Evolutionary conservation across 2,797 vertebrate genomes (phyloP).

Genomic region (Labeo calbasu): DNA sequence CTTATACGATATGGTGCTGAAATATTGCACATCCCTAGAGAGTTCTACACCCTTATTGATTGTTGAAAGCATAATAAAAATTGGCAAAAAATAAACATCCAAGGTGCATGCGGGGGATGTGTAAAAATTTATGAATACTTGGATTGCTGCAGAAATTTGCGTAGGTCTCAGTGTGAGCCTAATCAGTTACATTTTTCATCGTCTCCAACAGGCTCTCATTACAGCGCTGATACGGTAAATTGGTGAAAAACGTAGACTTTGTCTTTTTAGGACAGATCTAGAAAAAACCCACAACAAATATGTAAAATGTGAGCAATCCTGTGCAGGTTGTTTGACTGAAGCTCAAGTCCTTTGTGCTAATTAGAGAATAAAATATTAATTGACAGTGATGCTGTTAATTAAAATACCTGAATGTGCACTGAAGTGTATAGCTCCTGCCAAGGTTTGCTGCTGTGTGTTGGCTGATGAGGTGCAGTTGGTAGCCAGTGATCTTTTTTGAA

Average conservation of each 20-base stretch:
- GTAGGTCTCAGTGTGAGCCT: not conserved
- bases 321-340: conserved; percentile 28
- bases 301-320: conserved; percentile 8
- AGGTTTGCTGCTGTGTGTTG: conserved; percentile 9
- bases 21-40: not conserved
- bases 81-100: not conserved
- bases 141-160: not conserved
- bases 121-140: not conserved
- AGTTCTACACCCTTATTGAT: not conserved
- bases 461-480: conserved; percentile 31
- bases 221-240: not conserved
- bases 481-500: conserved; percentile 47
- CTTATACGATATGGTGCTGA: not conserved
- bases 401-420: conserved; percentile 22
- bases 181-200: conserved; percentile 18
- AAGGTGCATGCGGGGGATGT: not conserved
- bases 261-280: not conserved
- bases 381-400: conserved; percentile 22
- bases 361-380: conserved; percentile 29
- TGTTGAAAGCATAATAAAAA: conserved; percentile 8
- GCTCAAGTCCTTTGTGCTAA: conserved; percentile 31
- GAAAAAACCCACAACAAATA: not conserved
- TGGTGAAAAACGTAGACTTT: not conserved
- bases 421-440: conserved; percentile 19
- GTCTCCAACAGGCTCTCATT: conserved; percentile 12